Percentiles rank a stretch among this genome's conserved stretches.
phyloP scores from a whole-genome alignment of 2,113 vertebrate species.

The Desmodus rotundus region DNA sequence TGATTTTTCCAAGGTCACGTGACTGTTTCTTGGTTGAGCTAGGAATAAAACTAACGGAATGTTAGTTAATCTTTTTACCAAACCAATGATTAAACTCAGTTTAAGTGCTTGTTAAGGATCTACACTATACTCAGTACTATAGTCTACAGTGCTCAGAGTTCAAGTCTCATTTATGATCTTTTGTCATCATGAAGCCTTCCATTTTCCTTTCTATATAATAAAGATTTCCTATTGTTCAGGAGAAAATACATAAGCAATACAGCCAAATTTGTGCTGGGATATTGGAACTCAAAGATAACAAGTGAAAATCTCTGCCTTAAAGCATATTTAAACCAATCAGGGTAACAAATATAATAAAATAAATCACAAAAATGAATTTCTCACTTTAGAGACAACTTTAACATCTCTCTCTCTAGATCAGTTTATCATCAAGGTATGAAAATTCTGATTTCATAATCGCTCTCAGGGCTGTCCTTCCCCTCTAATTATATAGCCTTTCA shows the following conservation, averaged over 20 bases:
- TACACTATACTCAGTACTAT: neutral
- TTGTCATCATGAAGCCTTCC: neutral
- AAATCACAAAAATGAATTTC: neutral
- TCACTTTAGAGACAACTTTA: neutral
- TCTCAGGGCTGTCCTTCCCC: neutral
- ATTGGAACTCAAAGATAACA: neutral
- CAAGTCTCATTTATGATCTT: neutral
- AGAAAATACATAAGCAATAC: neutral
- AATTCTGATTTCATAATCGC: neutral
- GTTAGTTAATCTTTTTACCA: neutral
- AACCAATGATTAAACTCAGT: neutral
- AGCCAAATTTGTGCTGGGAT: neutral
- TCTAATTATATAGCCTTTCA: neutral
- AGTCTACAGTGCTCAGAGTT: neutral
- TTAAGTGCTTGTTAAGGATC: neutral
- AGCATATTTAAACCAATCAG: neutral
- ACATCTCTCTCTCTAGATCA: neutral
- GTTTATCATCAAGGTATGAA: neutral
- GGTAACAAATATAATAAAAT: neutral
- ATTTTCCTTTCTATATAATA: neutral
- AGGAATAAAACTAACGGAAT: slow-evolving; percentile 25
- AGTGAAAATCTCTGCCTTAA: neutral
- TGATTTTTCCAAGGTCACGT: neutral
- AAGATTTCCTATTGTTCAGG: slow-evolving; percentile 4
- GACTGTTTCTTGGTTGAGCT: neutral